Evolutionary conservation across 2,113 vertebrate genomes (phyloP).

Genomic region (Rhineura floridana): DNA sequence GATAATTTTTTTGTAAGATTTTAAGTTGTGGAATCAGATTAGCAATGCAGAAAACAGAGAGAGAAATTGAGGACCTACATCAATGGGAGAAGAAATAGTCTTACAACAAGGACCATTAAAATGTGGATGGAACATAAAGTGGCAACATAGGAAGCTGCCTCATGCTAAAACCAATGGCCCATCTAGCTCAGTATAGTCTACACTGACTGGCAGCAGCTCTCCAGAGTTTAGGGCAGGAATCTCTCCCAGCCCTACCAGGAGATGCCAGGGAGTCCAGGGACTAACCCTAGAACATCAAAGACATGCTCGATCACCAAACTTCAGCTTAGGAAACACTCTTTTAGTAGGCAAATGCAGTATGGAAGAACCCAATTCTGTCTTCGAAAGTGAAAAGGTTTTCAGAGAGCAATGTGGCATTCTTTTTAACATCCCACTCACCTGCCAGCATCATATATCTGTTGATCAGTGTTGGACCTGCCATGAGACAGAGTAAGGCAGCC

Average conservation of each 20-base stretch:
- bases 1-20: conserved; percentile 9
- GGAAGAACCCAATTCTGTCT: background rate
- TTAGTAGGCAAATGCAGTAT: background rate
- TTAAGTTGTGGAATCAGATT: background rate
- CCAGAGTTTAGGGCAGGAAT: too few relatives aligned
- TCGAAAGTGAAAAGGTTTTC: background rate
- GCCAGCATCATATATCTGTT: background rate
- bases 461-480: background rate
- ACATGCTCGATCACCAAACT: too few relatives aligned
- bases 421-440: background rate
- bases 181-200: too few relatives aligned
- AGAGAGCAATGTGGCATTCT: background rate
- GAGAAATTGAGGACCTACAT: background rate
- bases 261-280: too few relatives aligned
- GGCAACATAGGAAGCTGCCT: too few relatives aligned
- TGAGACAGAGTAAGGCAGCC: too few relatives aligned
- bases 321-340: background rate
- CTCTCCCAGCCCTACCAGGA: too few relatives aligned
- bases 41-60: background rate
- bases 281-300: too few relatives aligned
- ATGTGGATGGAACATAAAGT: background rate
- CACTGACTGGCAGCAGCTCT: too few relatives aligned
- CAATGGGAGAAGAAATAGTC: background rate
- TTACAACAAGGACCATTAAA: background rate
- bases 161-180: too few relatives aligned